Conservation (phyloP, 2,797 vertebrate species). For the Chromis chromis region DNA sequence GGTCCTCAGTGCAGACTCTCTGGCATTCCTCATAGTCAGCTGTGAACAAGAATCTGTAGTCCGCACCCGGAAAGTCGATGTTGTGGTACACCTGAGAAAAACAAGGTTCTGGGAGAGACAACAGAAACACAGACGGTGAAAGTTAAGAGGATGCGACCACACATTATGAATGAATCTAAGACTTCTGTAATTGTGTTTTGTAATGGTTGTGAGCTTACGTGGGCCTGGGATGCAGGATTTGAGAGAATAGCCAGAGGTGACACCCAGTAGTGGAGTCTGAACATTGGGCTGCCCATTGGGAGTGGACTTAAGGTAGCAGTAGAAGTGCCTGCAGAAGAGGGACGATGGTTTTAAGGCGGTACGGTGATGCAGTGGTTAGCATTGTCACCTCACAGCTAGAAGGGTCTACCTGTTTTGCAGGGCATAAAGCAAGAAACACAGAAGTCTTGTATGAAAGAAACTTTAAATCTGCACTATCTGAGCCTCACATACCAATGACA, state of each 20-base stretch:
- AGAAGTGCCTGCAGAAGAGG: slow-evolving; percentile 62
- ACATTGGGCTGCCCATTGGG: slow-evolving; percentile 32
- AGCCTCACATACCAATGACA: too few relatives aligned
- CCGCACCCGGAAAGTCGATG: slow-evolving; percentile 58
- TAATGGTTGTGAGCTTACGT: slow-evolving; percentile 14
- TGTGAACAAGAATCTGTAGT: slow-evolving; percentile 64
- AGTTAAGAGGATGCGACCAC: neutral
- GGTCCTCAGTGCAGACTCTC: slow-evolving; percentile 73
- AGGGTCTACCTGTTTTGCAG: too few relatives aligned
- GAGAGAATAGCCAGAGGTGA: slow-evolving; percentile 77
- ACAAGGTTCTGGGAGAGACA: slow-evolving; percentile 41
- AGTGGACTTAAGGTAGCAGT: slow-evolving; percentile 74
- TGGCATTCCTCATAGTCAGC: slow-evolving; percentile 69
- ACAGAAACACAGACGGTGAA: neutral
- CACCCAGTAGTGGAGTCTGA: slow-evolving; percentile 15
- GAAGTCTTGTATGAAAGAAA: too few relatives aligned
- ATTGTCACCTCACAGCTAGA: too few relatives aligned
- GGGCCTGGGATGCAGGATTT: slow-evolving; percentile 40
- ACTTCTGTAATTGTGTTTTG: neutral
- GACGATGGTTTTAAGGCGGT: too few relatives aligned
- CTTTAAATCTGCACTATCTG: too few relatives aligned
- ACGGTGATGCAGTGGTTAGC: too few relatives aligned
- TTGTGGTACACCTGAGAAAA: slow-evolving; percentile 51
- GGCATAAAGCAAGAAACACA: too few relatives aligned
- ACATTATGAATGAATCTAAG: neutral